Evolutionary conservation across 2,113 vertebrate genomes (phyloP).

Genomic region (Speoplatyrhinus poulsoni): DNA sequence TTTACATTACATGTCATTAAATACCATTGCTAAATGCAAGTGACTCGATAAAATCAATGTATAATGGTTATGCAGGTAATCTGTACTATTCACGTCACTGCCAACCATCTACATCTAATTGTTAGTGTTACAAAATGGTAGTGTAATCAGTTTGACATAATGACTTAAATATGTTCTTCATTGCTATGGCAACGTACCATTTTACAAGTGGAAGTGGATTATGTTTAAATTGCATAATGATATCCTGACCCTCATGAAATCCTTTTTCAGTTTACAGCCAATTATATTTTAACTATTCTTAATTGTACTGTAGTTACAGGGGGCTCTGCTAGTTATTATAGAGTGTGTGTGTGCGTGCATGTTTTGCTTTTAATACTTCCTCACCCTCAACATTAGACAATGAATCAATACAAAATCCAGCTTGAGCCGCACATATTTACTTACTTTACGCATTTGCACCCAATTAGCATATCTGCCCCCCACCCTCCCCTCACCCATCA

Average conservation of each 20-base stretch:
- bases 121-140: constrained; percentile 21
- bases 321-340: neutral
- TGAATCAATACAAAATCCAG: no score
- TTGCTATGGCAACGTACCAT: no score
- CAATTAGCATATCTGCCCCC: constrained; percentile 49
- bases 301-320: constrained; percentile 44
- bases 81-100: neutral
- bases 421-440: no score
- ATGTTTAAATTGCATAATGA: constrained; percentile 59
- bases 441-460: constrained; percentile 28
- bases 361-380: neutral
- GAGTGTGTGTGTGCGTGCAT: neutral
- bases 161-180: constrained; percentile 8
- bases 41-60: neutral
- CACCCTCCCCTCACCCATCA: constrained; percentile 31
- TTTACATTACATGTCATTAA: neutral
- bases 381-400: no score
- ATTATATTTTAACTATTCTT: constrained; percentile 54
- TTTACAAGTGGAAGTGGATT: constrained; percentile 33
- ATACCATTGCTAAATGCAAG: neutral
- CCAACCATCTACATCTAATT: neutral
- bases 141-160: constrained; percentile 18
- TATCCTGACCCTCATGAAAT: constrained; percentile 61
- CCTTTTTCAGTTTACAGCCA: constrained; percentile 46
- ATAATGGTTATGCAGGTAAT: neutral